These are phyloP conservation scores for Hylaeus anthracinus DNA, from an alignment of 1,140 invertebrate species.

Conservation along the genomic window DNA sequence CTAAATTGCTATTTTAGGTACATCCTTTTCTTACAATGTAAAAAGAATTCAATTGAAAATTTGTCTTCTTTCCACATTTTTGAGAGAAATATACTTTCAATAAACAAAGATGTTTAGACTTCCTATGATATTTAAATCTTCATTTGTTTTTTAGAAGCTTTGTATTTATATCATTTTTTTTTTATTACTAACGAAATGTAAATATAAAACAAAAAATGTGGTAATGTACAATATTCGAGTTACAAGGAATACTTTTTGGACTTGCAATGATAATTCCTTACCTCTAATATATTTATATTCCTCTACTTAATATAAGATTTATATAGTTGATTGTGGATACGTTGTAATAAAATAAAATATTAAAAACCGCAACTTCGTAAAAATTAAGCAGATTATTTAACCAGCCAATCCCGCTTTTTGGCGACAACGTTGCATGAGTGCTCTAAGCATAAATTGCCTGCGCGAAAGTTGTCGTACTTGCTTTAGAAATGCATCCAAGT, in stretches of 20 bases:
- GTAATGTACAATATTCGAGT: slow-evolving; percentile 8
- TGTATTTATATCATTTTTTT: not conserved
- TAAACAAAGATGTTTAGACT: slow-evolving; percentile 22
- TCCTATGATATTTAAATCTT: not conserved
- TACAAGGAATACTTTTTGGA: slow-evolving; percentile 8
- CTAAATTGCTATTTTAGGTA: slow-evolving; percentile 23
- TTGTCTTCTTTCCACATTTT: slow-evolving; percentile 15
- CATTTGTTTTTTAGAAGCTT: slow-evolving; percentile 22
- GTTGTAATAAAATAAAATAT: slow-evolving; percentile 62
- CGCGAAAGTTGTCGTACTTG: slow-evolving; percentile 97
- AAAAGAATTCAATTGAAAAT: slow-evolving; percentile 20
- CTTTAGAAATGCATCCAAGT: slow-evolving; percentile 97
- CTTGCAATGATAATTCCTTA: not conserved
- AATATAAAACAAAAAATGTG: slow-evolving; percentile 42
- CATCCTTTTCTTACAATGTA: slow-evolving; percentile 15
- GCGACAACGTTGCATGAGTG: slow-evolving; percentile 97
- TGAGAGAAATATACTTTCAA: slow-evolving; percentile 32
- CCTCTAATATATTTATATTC: slow-evolving; percentile 27
- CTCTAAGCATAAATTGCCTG: slow-evolving; percentile 97
- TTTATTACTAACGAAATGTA: slow-evolving; percentile 16
- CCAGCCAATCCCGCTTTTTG: slow-evolving; percentile 94
- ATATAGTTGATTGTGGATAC: slow-evolving; percentile 45
- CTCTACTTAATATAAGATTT: slow-evolving; percentile 41
- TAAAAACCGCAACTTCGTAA: slow-evolving; percentile 46
- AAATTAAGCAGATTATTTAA: slow-evolving; percentile 70